Conservation (phyloP, 2,888 invertebrate species). For the Dryomyza anilis region DNA sequence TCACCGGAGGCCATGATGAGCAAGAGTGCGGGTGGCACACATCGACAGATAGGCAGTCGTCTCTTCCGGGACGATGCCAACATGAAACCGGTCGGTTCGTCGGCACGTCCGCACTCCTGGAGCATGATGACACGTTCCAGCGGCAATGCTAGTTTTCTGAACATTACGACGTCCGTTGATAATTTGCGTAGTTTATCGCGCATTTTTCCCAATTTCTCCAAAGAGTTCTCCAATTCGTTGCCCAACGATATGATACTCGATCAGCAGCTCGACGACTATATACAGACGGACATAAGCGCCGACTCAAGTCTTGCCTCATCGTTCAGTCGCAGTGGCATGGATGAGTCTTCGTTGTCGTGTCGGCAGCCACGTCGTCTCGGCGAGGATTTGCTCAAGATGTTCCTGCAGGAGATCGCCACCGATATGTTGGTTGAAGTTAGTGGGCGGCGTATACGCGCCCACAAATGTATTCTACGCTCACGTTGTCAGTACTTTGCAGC, state of each 20-base stretch:
- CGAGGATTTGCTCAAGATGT: slow-evolving; percentile 88
- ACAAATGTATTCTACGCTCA: slow-evolving; percentile 89
- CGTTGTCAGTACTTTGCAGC: slow-evolving; percentile 93
- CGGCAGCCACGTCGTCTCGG: slow-evolving; percentile 73
- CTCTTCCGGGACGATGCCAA: slow-evolving; percentile 57
- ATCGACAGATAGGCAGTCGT: slow-evolving; percentile 55
- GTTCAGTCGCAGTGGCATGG: slow-evolving; percentile 65
- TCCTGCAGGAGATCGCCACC: slow-evolving; percentile 86
- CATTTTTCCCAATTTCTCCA: slow-evolving; percentile 67
- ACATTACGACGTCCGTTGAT: slow-evolving; percentile 66
- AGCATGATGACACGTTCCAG: slow-evolving; percentile 70
- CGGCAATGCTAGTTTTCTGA: slow-evolving; percentile 59
- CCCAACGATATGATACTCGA: slow-evolving; percentile 57
- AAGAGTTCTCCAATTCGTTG: slow-evolving; percentile 60
- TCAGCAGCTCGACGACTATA: slow-evolving; percentile 59
- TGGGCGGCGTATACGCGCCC: slow-evolving; percentile 82
- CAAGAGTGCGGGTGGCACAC: slow-evolving; percentile 57
- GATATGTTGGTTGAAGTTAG: slow-evolving; percentile 86
- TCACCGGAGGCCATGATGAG: slow-evolving; percentile 57
- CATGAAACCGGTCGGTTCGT: slow-evolving; percentile 8
- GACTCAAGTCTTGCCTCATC: slow-evolving; percentile 67
- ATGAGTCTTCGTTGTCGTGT: slow-evolving; percentile 61
- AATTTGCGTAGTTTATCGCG: slow-evolving; percentile 67
- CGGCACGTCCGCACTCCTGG: slow-evolving; percentile 63
- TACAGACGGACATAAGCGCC: slow-evolving; percentile 64